Evolutionary conservation across 2,113 vertebrate species (phyloP), one percentile per base, ranked within the genome.

Genomic region (Orthonyx spaldingii): DNA sequence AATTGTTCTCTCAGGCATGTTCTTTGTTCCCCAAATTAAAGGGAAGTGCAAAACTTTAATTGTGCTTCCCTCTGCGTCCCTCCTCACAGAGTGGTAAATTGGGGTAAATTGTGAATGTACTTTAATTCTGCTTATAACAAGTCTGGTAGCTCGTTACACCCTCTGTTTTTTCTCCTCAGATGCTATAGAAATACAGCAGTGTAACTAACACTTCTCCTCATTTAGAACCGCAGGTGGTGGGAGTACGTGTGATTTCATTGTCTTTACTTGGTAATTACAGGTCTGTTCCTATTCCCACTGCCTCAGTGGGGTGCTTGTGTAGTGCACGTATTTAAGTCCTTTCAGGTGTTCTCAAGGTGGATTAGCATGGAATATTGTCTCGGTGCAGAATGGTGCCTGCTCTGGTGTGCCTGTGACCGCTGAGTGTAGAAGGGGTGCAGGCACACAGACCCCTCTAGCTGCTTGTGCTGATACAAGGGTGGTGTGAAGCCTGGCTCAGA

Each of bases 261-360:
- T 97, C 97, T 97, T 95, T 96, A 79, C 96, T 93, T 81, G 85
- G 95, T 97, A 97, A 97, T 97, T 97, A 97, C 95, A 97, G 97
- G 94, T 97, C 96, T 95, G 81, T 82, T 94, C 91, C 78, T 92
- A 60, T 95, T 96, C 96, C 94, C 93, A 84, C 92, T 93, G 91
- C 47, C 96, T 96, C 97, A 70, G 94, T n/a, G 7, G 96, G 97
- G 89, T 93, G 89, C 93, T 94, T 72, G 49, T 64, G 61, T 26
- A 44, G 89, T 86, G 88, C 85, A 93, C 0, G 7, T 57, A 93
- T 90, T 96, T 94, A 93, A 94, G 77, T 78, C 89, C 81, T 97
- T 97, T 96, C 95, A 97, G 91, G 96, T 97, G 92, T 84, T 95
- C 69, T 83, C 91, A 89, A 91, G 89, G 85, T 95, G 63, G 85